A percentile compares a stretch with the other conserved stretches of the same genome.
phyloP scores from a whole-genome alignment of 2,888 invertebrate species.

The Bursaphelenchus okinawaensis region DNA sequence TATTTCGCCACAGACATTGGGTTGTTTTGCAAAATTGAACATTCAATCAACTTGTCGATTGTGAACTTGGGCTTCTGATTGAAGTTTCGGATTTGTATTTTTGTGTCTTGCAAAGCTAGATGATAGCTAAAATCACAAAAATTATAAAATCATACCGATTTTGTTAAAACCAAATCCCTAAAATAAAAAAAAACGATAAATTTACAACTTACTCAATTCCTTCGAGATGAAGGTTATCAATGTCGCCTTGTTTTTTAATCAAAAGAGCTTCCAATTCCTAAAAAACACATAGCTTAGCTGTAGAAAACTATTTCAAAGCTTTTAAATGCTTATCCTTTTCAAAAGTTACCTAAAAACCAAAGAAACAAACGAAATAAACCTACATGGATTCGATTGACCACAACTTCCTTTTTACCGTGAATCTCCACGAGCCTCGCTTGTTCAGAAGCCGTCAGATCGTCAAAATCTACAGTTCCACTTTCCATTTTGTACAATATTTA shows the following conservation, averaged over 20 bases:
- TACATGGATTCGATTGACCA: slow-evolving; percentile 3
- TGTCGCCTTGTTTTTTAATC: slow-evolving; percentile 4
- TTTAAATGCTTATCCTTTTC: background rate
- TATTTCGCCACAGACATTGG: background rate
- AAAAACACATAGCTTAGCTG: background rate
- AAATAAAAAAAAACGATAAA: background rate
- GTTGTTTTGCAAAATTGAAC: background rate
- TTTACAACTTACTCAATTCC: slow-evolving; percentile 4
- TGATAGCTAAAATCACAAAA: background rate
- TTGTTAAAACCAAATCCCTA: background rate
- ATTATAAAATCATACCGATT: background rate
- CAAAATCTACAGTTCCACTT: background rate
- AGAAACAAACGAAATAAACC: no score
- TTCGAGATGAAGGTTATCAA: background rate
- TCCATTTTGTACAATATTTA: no score
- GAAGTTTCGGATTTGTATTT: background rate
- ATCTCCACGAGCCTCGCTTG: background rate
- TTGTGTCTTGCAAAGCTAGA: background rate
- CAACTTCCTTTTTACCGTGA: slow-evolving; percentile 6
- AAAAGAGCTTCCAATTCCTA: slow-evolving; percentile 3
- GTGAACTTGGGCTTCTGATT: slow-evolving; percentile 9
- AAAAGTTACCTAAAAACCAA: no score
- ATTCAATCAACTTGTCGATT: slow-evolving; percentile 4
- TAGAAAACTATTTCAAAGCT: background rate
- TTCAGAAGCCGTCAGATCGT: background rate